Base-by-base conservation (phyloP, 53 echinoderm and acorn worm genomes). In the Holothuria leucospilota region DNA sequence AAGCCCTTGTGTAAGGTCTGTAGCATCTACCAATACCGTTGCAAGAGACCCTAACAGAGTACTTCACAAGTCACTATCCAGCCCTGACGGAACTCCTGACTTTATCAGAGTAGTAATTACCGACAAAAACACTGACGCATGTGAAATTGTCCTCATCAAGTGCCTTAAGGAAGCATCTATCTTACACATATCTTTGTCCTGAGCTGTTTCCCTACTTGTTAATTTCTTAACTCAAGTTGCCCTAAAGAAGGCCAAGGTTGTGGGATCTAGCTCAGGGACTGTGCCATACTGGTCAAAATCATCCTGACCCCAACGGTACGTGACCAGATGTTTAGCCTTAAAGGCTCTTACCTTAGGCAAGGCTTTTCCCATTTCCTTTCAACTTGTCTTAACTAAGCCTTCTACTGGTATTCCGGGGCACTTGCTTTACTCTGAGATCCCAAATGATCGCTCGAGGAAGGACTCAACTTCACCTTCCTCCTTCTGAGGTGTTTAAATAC, bases 321-420 rank as follows among this genome's bases (percentile, higher is more conserved):
- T 65, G 28, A 5, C 28, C 28, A 4, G 10, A 65, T 65, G 28
- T 28, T 28, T 65, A 6, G 65, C 28, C 65, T 26, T 26, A 9
- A 65, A 24, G 28, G 65, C 25, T 65, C 28, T 65, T 13, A 65
- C 12, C 65, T 65, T 65, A 65, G 65, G 65, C 65, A 65, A 6
- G 65, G 25, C 28, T 65, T 65, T 65, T 28, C 49, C 49, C 49
- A 49, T 49, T 49, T 49, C 49, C 49, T 49, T 49, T 10, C 65
- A 65, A 26, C 25, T 65, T 24, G 65, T 65, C 24, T 65, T 65
- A 24, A 65, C 65, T 16, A 65, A 65, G 25, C 65, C 65, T 65
- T 65, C 65, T 8, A 65, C 5, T 26, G 65, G 65, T 65, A 65
- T 24, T 24, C 2, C 2, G 65, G 65, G 65, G 28, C 65, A 65